Base-by-base conservation (phyloP, 1,140 invertebrate species). In the Drosophila oshimai region DNA sequence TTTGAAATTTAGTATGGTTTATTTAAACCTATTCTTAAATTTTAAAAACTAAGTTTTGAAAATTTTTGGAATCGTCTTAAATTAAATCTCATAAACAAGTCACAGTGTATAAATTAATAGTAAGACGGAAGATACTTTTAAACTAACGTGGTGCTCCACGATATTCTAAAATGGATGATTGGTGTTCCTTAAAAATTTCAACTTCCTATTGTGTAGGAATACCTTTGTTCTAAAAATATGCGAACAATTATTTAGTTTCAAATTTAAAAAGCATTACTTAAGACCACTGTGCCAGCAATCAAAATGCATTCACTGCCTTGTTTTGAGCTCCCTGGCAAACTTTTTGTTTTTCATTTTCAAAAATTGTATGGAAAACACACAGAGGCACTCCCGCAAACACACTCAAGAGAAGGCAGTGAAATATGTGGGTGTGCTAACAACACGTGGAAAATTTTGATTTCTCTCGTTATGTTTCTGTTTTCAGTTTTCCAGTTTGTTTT, bases 241-340 rank as follows among this genome's bases (percentile, higher is more conserved):
- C n/a, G n/a, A n/a, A n/a, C n/a, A n/a, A n/a, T n/a, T n/a, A n/a
- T n/a, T n/a, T n/a, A n/a, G n/a, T n/a, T n/a, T n/a, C n/a, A n/a
- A 17, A 17, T 41, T 17, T 1, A 28, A 0, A 24, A 15, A 10
- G n/a, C 10, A 36, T 22, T 6, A 7, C 3, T 15, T 9, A 0
- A 12, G 3, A 9, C 42, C 78, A 86, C 44, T 62, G 79, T 80
- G 13, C 20, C 10, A 68, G 79, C 71, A 84, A 84, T 83, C 80
- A 79, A 86, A 86, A 75, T 84, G 75, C 79, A 75, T 79, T 86
- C 80, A 72, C 53, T 55, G 34, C 15, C 28, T 4, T 24, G 58
- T 20, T 47, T 34, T 10, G 34, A 55, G 55, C 61, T 18, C 51
- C 44, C 58, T 71, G 53, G 34, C 44, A 55, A 73, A 73, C 28